Conservation (phyloP, 2,797 vertebrate genomes). For the Carcharodon carcharias region DNA sequence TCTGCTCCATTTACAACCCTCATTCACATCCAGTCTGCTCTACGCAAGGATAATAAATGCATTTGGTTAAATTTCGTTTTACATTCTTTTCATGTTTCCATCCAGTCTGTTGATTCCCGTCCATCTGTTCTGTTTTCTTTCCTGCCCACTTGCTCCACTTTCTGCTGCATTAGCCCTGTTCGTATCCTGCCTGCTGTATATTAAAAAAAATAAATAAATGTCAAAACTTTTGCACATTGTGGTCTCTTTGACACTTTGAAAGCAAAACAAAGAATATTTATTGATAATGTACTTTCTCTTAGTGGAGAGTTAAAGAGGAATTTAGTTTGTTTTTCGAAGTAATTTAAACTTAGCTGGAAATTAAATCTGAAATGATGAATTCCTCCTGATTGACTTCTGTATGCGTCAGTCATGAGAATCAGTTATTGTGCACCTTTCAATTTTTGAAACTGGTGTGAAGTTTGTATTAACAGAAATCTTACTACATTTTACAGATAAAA, state of each 20-base stretch:
- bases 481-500: not conserved
- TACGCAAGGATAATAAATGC: not conserved
- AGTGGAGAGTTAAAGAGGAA: not conserved
- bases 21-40: not conserved
- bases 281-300: not conserved
- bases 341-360: not conserved
- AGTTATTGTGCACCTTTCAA: not conserved
- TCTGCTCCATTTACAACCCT: not conserved
- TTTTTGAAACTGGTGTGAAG: not conserved
- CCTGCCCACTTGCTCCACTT: not conserved
- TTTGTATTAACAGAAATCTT: not conserved
- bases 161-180: not conserved
- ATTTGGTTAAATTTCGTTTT: not conserved
- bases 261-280: not conserved
- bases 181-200: not conserved
- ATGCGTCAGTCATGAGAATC: not conserved
- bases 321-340: not conserved
- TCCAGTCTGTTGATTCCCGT: not conserved
- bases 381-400: not conserved
- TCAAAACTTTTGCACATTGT: not conserved
- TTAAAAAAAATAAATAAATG: not conserved
- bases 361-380: not conserved
- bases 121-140: not conserved
- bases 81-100: not conserved
- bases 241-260: not conserved